Percentiles rank a stretch among this genome's conserved stretches.
Evolutionary conservation across 2,113 vertebrate species (phyloP).

Genomic region (Cynocephalus volans): DNA sequence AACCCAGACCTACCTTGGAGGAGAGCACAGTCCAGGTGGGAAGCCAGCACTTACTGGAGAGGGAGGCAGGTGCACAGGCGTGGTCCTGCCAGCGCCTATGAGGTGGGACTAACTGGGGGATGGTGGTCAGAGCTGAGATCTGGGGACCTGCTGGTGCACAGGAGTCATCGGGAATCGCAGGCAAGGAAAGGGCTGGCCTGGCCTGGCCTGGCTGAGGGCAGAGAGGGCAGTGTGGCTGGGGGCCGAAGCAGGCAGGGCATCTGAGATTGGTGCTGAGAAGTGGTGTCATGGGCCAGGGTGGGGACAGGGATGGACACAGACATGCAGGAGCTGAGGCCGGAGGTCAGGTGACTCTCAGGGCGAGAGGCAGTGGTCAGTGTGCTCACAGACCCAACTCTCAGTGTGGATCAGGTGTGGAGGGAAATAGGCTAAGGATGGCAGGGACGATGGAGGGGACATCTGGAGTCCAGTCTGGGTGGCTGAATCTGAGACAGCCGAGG

Average conservation of each 20-base stretch:
- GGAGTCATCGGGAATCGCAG: not conserved
- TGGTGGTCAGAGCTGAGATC: not conserved
- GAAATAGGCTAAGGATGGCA: not conserved
- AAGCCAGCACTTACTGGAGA: no score
- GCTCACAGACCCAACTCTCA: not conserved
- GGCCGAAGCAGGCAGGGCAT: no score
- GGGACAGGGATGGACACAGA: not conserved
- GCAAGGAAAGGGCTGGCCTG: not conserved
- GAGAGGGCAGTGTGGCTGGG: not conserved
- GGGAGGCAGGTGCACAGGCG: no score
- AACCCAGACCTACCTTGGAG: not conserved
- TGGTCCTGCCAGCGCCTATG: no score
- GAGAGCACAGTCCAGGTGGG: fast-evolving
- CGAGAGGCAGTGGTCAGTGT: not conserved
- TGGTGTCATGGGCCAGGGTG: not conserved
- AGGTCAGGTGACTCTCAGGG: not conserved
- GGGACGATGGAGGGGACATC: not conserved
- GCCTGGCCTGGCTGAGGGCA: not conserved
- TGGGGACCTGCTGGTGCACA: not conserved
- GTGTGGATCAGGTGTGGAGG: not conserved
- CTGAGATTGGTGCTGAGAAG: not conserved
- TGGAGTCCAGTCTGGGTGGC: not conserved
- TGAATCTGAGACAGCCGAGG: not conserved
- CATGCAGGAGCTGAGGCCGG: not conserved
- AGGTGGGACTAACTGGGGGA: no score